These are phyloP conservation scores for Galeruca laticollis DNA, from an alignment of 2,888 invertebrate genomes.

Conservation along the genomic window DNA sequence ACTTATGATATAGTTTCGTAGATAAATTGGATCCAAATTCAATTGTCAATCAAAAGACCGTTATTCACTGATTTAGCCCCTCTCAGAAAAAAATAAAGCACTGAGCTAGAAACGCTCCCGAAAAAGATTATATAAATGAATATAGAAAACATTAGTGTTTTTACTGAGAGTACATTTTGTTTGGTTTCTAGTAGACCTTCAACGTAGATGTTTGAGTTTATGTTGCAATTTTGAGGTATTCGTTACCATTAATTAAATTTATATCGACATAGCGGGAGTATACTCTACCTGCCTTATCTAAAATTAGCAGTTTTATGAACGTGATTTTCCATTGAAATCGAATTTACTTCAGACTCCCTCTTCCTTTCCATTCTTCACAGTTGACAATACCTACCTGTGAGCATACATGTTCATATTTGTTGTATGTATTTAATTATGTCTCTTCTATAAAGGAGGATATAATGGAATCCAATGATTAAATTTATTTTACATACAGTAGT, in stretches of 20 bases:
- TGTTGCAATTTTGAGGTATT: not conserved
- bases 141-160: too few relatives aligned
- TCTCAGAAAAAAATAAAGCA: too few relatives aligned
- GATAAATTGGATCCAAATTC: too few relatives aligned
- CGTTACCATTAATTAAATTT: not conserved
- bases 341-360: not conserved
- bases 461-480: conserved; percentile 11
- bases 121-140: too few relatives aligned
- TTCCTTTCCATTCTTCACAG: not conserved
- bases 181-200: too few relatives aligned
- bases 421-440: conserved; percentile 5
- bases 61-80: too few relatives aligned
- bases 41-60: too few relatives aligned
- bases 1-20: too few relatives aligned
- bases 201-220: not conserved
- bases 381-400: conserved; percentile 9
- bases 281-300: not conserved
- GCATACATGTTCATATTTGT: conserved; percentile 12
- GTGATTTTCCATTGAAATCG: not conserved
- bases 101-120: too few relatives aligned
- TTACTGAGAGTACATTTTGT: too few relatives aligned
- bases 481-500: conserved; percentile 1
- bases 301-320: not conserved
- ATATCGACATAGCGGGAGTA: not conserved
- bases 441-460: not conserved